A percentile compares a stretch with the other conserved stretches of the same genome.
phyloP scores from a whole-genome alignment of 2,797 vertebrate genomes.

The Callimico goeldii region DNA sequence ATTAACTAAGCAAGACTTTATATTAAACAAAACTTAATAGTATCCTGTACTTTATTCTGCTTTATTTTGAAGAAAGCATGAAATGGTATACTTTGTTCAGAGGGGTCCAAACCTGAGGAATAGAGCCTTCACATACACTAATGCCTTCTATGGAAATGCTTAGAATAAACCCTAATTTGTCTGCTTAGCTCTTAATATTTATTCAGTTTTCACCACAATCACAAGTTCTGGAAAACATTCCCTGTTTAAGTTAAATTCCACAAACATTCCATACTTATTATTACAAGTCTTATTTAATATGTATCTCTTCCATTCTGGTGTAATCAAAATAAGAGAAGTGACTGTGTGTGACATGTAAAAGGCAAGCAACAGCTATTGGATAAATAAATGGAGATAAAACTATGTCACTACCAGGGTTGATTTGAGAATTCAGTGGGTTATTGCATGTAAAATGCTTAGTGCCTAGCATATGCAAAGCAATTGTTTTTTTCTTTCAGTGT shows the following conservation, averaged over 20 bases:
- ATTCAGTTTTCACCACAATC: background rate
- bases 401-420: background rate
- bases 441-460: background rate
- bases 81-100: background rate
- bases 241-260: background rate
- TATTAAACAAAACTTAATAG: background rate
- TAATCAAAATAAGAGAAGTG: background rate
- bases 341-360: background rate
- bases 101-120: background rate
- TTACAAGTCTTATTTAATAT: background rate
- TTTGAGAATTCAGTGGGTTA: background rate
- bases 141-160: background rate
- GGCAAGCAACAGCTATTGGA: background rate
- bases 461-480: background rate
- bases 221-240: background rate
- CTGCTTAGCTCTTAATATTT: background rate
- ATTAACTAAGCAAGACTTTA: constrained; percentile 21
- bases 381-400: background rate
- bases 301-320: background rate
- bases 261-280: background rate
- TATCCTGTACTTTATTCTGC: background rate
- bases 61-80: background rate
- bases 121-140: background rate
- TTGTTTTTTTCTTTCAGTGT: background rate
- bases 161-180: background rate